Conservation (phyloP, 2,888 invertebrate species). For the Calliphora vomitoria region DNA sequence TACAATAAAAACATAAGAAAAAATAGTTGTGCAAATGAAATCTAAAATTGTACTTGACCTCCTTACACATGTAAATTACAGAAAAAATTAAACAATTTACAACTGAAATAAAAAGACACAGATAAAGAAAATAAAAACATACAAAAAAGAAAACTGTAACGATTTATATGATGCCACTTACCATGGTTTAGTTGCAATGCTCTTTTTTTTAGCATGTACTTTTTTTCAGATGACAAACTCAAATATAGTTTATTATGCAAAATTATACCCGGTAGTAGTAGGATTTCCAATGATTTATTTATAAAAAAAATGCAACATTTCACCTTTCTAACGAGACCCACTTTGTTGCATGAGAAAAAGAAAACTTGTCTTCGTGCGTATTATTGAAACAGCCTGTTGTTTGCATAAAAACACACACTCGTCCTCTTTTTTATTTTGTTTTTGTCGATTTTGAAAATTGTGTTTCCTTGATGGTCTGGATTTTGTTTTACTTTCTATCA, state of each 20-base stretch:
- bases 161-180: slow-evolving; percentile 37
- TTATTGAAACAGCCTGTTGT: slow-evolving; percentile 31
- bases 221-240: background rate
- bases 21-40: slow-evolving; percentile 34
- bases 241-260: slow-evolving; percentile 10
- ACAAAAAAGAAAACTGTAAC: background rate
- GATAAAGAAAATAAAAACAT: background rate
- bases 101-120: background rate
- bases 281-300: background rate
- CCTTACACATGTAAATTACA: slow-evolving; percentile 49
- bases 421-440: background rate
- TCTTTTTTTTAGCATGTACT: background rate
- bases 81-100: background rate
- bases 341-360: slow-evolving; percentile 22
- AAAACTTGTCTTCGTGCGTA: slow-evolving; percentile 4
- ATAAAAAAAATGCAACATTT: background rate
- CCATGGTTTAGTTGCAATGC: slow-evolving; percentile 27
- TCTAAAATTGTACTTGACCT: slow-evolving; percentile 66
- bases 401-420: background rate
- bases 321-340: slow-evolving; percentile 2
- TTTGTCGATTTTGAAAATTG: background rate
- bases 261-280: slow-evolving; percentile 35
- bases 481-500: background rate
- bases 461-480: slow-evolving; percentile 24
- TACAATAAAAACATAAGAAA: background rate